phyloP scores from a whole-genome alignment of 2,797 vertebrate species.

The Helarctos malayanus region DNA sequence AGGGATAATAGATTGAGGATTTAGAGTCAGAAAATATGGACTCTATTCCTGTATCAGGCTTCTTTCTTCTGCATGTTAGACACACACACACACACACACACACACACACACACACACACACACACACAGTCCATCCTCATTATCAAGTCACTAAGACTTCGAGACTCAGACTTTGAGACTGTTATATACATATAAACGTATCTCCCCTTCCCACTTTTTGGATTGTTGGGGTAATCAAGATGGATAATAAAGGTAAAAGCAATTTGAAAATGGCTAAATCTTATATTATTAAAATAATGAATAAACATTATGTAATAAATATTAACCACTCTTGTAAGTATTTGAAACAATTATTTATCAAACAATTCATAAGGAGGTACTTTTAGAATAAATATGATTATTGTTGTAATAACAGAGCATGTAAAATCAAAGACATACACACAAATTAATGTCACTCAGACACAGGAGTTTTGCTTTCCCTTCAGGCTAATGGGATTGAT shows the following conservation, averaged over 20 bases:
- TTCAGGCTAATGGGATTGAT: conserved; percentile 67
- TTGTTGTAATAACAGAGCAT: not conserved
- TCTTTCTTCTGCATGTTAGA: not conserved
- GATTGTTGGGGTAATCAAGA: not conserved
- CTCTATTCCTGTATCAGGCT: not conserved
- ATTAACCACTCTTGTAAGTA: conserved; percentile 29
- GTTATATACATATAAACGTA: not conserved
- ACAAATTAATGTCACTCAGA: conserved; percentile 47
- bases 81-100: not conserved
- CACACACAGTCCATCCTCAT: not conserved
- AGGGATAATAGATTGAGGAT: not conserved
- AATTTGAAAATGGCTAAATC: conserved; percentile 46
- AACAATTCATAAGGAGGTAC: not conserved
- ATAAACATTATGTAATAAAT: not conserved
- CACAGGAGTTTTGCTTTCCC: conserved; percentile 7
- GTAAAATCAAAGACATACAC: not conserved
- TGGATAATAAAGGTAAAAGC: not conserved
- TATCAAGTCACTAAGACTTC: not conserved
- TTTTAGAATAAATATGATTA: not conserved
- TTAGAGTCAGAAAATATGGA: not conserved
- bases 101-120: not conserved
- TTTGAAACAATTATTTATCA: conserved; percentile 42
- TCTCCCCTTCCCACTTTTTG: not conserved
- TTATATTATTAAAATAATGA: conserved; percentile 21
- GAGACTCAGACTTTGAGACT: not conserved